Evolutionary conservation across 2,888 invertebrate genomes (phyloP), one percentile per base, ranked within the genome.

Genomic region (Drosophila tanythrix): DNA sequence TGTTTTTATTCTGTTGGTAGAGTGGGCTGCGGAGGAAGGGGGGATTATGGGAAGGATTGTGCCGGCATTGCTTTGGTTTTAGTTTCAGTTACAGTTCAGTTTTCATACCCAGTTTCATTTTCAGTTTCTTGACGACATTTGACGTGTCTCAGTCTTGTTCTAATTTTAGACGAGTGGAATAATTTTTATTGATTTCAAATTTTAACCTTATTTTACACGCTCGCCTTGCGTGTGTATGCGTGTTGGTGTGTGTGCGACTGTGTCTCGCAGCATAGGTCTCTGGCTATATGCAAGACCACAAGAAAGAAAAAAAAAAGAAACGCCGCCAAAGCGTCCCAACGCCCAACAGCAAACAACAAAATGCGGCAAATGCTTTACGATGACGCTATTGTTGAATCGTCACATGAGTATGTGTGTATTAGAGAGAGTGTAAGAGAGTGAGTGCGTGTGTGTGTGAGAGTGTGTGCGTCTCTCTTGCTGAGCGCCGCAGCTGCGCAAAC

Each of bases 131-230:
- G 61, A 56, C 69, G 48, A 43, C 43, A 57, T 67, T 76, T 50
- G 68, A 61, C 48, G 62, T 62, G 76, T 72, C 68, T 72, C 55
- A 69, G 77, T 70, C 82, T 79, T 79, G 81, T 83, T 91, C 92
- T 92, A 92, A 92, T 92, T 92, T 92, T 92, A 92, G 92, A 91
- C 86, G 88, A 90, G 90, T 86, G 83, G 88, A 90, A 92, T 91
- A 91, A 89, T 85, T 91, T 91, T 91, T 91, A 91, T 91, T 91
- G 92, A 92, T 91, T 91, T 90, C 86, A 90, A 88, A 89, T 89
- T 88, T 89, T 88, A 90, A 91, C 89, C 90, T 88, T 90, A 88
- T 91, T 90, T 86, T 77, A 82, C 79, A 79, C 81, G 83, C 75
- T 75, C 50, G 68, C 62, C 69, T 61, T 38, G 57, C 55, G 38